Percentiles rank a stretch among this genome's conserved stretches.
Evolutionary conservation across 2,113 vertebrate genomes (phyloP).

Genomic region (Theristicus caerulescens): DNA sequence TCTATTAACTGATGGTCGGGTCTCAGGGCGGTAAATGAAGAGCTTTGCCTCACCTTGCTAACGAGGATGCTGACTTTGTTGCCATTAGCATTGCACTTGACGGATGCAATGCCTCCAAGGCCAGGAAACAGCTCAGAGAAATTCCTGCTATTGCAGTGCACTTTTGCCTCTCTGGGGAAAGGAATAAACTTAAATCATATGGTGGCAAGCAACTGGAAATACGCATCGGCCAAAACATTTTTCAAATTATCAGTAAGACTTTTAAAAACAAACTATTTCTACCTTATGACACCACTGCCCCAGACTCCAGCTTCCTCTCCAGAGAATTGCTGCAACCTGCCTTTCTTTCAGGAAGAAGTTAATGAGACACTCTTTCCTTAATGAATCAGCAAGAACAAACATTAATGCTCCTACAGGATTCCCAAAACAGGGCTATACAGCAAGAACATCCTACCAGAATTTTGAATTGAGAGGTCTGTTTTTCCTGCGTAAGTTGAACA

Average conservation of each 20-base stretch:
- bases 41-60: conserved; percentile 78
- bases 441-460: background rate
- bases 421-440: background rate
- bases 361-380: background rate
- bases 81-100: conserved; percentile 87
- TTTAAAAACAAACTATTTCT: background rate
- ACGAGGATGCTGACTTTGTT: conserved; percentile 90
- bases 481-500: background rate
- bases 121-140: conserved; percentile 81
- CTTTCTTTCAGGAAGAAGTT: background rate
- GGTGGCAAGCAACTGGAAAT: background rate
- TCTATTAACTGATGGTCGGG: background rate
- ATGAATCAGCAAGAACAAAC: background rate
- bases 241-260: background rate
- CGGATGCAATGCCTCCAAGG: conserved; percentile 78
- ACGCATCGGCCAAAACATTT: background rate
- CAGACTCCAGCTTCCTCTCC: background rate
- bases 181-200: background rate
- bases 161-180: conserved; percentile 88
- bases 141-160: conserved; percentile 85
- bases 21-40: rapidly evolving
- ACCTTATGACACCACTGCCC: background rate
- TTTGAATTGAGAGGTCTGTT: background rate
- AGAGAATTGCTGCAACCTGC: background rate
- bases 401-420: background rate